Evolutionary conservation across 2,888 invertebrate species (phyloP), one percentile per base, ranked within the genome.

Genomic region (Aphrophora alni): DNA sequence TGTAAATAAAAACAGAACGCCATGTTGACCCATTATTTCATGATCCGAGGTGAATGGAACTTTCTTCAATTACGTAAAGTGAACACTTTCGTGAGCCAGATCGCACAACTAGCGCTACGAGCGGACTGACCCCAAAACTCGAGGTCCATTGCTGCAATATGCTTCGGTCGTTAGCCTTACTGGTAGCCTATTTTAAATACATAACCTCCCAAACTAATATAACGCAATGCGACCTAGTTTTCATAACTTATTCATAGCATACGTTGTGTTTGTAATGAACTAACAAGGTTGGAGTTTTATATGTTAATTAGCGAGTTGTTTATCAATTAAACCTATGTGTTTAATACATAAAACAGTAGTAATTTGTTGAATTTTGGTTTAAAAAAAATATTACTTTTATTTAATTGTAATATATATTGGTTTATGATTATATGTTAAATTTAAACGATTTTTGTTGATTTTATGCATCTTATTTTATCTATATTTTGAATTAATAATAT

Each of bases 41-140:
- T 33, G 3, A 33, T 3, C 5, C 59, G 59, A 59, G 21, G n/a
- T 21, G 59, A 59, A 59, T 59, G 59, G 59, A 59, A 59, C 59
- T 59, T 59, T 59, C 59, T 59, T 59, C 10, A 59, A 59, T 59
- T 59, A 59, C 59, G 44, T 17, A 59, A 21, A n/a, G n/a, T n/a
- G n/a, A n/a, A 59, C 59, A n/a, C 59, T 59, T 59, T 59, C 59
- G 59, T 59, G 59, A n/a, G 59, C 59, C 59, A 59, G 59, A 59
- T 21, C 5, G 59, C 59, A n/a, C n/a, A 59, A 59, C 59, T 21
- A 59, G 59, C 59, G 59, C 59, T 59, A 59, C 59, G 5, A 59
- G 59, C 59, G 59, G 59, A 59, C 21, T 59, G 59, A 59, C 59
- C 59, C 59, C 59, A 59, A 59, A 59, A 59, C 59, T 59, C 59